Evolutionary conservation across 2,797 vertebrate genomes (phyloP).

Genomic region (Linurgus olivaceus): DNA sequence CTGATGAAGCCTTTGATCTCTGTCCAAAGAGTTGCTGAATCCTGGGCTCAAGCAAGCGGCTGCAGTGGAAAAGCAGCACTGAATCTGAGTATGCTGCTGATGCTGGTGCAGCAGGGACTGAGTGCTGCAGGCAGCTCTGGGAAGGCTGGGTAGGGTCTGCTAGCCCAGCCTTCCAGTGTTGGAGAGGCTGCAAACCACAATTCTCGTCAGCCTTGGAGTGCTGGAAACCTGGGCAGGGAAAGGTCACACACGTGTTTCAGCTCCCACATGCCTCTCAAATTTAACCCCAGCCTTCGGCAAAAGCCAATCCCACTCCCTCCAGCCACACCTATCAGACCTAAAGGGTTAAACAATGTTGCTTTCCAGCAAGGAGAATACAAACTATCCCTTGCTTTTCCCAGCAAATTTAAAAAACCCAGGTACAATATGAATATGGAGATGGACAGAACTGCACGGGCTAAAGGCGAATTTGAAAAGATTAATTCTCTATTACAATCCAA

Average conservation of each 20-base stretch:
- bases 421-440: slow-evolving; percentile 8
- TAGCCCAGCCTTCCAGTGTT: rapidly evolving
- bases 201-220: not conserved
- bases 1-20: not conserved
- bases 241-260: not conserved
- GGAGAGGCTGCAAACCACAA: not conserved
- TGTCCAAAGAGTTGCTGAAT: not conserved
- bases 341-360: not conserved
- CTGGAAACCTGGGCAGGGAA: not conserved
- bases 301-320: not conserved
- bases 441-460: slow-evolving; percentile 7
- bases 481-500: not conserved
- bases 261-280: rapidly evolving
- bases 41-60: not conserved
- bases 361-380: not conserved
- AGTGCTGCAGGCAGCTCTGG: not conserved
- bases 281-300: not conserved
- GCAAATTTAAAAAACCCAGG: slow-evolving; percentile 25
- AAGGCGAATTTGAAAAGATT: slow-evolving; percentile 31
- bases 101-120: not conserved
- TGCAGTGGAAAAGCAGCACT: not conserved
- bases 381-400: slow-evolving; percentile 1
- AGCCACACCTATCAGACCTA: rapidly evolving
- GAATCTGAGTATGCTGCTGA: not conserved
- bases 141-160: not conserved